Conservation (phyloP, 2,113 vertebrate species). For the Seriola quinqueradiata region DNA sequence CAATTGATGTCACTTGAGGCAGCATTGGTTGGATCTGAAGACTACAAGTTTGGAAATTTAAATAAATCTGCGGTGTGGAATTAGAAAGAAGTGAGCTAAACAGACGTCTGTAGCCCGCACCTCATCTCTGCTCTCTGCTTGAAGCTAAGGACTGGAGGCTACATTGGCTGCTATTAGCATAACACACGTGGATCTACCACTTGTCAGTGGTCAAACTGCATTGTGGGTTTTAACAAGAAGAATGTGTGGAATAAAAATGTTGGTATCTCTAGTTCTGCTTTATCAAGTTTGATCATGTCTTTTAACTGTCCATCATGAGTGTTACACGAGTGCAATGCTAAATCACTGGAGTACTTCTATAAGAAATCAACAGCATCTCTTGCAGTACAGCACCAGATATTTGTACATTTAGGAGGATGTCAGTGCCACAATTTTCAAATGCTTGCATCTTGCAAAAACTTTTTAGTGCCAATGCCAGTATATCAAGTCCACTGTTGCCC, state of each 20-base stretch:
- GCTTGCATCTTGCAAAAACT: background rate
- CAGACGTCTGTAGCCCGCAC: background rate
- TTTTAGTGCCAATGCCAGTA: background rate
- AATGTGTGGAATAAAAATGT: background rate
- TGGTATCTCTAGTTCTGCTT: background rate
- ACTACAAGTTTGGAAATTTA: background rate
- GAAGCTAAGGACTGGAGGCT: too few species aligned
- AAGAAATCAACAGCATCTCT: background rate
- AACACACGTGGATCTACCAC: too few species aligned
- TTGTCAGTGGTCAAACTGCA: too few species aligned
- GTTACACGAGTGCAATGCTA: background rate
- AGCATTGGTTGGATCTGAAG: background rate
- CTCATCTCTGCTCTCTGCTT: background rate
- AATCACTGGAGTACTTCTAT: background rate
- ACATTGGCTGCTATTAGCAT: too few species aligned
- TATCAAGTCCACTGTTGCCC: background rate
- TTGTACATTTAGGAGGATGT: background rate
- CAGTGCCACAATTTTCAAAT: background rate
- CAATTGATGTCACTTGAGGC: too few species aligned
- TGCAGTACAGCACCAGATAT: background rate
- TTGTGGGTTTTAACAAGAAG: too few species aligned
- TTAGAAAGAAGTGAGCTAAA: background rate
- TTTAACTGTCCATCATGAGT: background rate
- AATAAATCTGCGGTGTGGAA: too few species aligned
- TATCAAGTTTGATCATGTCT: background rate